Evolutionary conservation across 2,888 invertebrate genomes (phyloP), one percentile per base, ranked within the genome.

Genomic region (Meteorus cinctellus): DNA sequence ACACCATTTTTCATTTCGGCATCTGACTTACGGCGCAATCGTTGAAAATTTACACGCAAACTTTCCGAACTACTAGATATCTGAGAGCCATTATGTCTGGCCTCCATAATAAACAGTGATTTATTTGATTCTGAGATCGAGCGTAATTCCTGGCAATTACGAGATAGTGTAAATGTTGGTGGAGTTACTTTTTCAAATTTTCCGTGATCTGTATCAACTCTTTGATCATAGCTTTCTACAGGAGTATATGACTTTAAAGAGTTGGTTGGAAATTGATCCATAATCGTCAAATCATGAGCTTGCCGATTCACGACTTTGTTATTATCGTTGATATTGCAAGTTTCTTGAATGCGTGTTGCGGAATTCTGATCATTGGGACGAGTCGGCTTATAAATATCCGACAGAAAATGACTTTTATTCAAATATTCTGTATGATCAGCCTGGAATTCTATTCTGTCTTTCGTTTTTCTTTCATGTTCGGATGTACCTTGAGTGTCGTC

Each of bases 71-170:
- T 87, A 66, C 87, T 87, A 77, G 86, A 86, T n/a, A 86, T 81
- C 0, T 87, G 85, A 0, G 87, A 86, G 60, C 87, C 86, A 24
- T 87, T 85, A 16, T 85, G 86, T 1, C 88, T 87, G 0, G 84
- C 76, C 14, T 89, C 88, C 0, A 86, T 83, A n/a, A 86, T 83
- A 73, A 89, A 89, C 12, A 89, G 66, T 0, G 89, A 88, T 80
- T 89, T 89, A 70, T 85, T 89, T 0, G 89, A 87, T 78, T 88
- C 88, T 1, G 88, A 85, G 48, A 86, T 88, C 0, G 89, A 88
- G 70, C 84, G 87, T 36, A 81, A 81, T 0, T 88, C 87, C 68
- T 88, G 87, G 1, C 84, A 84, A 51, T 87, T 86, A 68, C 87
- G 84, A 45, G 84, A 86, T 10, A 84, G 81, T 36, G 84, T 80